These are phyloP conservation scores for Perizoma affinitatum DNA, from an alignment of 2,888 invertebrate species.

Conservation along the genomic window DNA sequence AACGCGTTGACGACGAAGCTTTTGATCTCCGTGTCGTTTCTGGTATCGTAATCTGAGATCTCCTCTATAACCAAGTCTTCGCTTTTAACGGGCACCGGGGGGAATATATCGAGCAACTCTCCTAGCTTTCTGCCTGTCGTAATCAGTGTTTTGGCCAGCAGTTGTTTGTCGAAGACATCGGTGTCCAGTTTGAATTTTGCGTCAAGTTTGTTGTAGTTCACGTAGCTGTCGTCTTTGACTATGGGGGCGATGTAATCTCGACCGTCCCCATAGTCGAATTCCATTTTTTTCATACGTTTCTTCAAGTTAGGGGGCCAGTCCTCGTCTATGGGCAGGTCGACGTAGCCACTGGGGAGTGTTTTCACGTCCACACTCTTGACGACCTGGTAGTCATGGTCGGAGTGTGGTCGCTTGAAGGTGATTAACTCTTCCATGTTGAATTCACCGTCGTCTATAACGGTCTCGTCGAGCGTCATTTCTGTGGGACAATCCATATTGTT, in stretches of 20 bases:
- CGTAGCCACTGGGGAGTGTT: slow-evolving; percentile 70
- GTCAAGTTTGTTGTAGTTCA: slow-evolving; percentile 59
- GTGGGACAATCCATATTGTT: slow-evolving; percentile 34
- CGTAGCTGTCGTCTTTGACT: slow-evolving; percentile 73
- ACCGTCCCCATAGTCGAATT: slow-evolving; percentile 74
- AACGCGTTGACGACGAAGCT: slow-evolving; percentile 67
- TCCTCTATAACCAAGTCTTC: slow-evolving; percentile 73
- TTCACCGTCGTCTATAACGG: slow-evolving; percentile 83
- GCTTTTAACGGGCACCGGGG: slow-evolving; percentile 70
- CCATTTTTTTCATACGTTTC: slow-evolving; percentile 74
- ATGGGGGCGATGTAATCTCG: slow-evolving; percentile 69
- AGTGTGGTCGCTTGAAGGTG: slow-evolving; percentile 79
- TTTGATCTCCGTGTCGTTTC: slow-evolving; percentile 69
- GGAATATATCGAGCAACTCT: slow-evolving; percentile 65
- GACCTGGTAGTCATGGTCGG: slow-evolving; percentile 80
- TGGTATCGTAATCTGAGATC: slow-evolving; percentile 68
- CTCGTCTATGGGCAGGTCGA: slow-evolving; percentile 84
- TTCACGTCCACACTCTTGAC: slow-evolving; percentile 62
- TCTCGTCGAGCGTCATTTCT: slow-evolving; percentile 76
- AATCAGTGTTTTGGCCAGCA: slow-evolving; percentile 64
- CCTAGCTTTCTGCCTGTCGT: slow-evolving; percentile 72
- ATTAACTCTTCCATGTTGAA: slow-evolving; percentile 86
- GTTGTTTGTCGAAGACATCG: slow-evolving; percentile 47
- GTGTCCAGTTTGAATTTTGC: slow-evolving; percentile 56
- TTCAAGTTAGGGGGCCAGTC: slow-evolving; percentile 84